Conservation (phyloP, 2,888 invertebrate species). For the Rotaria socialis region DNA sequence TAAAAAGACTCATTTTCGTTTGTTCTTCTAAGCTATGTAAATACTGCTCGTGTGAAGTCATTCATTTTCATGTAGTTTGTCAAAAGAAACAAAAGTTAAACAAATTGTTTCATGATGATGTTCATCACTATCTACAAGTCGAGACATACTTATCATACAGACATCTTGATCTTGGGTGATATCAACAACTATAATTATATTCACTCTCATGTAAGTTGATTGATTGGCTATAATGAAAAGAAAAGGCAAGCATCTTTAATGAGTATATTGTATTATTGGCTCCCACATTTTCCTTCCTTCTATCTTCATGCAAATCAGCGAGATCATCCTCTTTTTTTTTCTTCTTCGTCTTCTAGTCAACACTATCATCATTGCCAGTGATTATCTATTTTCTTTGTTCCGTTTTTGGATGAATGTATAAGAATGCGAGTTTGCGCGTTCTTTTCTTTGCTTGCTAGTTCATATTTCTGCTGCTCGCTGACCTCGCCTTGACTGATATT, state of each 20-base stretch:
- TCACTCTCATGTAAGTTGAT: neutral
- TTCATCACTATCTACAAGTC: neutral
- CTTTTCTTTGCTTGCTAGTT: neutral
- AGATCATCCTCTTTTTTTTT: neutral
- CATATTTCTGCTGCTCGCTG: neutral
- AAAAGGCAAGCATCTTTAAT: neutral
- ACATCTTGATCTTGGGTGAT: neutral
- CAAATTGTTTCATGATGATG: neutral
- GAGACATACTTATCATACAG: neutral
- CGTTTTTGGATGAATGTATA: neutral
- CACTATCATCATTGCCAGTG: neutral
- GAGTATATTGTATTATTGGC: constrained; percentile 8
- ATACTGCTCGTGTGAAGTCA: neutral
- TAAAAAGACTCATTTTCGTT: neutral
- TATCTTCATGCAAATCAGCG: neutral
- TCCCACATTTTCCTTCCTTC: neutral
- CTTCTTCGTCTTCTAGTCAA: neutral
- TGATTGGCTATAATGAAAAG: too few species aligned
- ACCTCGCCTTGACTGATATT: constrained; percentile 32
- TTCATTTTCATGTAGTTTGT: neutral
- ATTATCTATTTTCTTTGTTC: neutral
- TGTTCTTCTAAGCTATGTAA: neutral
- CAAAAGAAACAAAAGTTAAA: neutral
- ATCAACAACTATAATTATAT: neutral
- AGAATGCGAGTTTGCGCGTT: neutral